Base-by-base conservation (phyloP, 2,797 vertebrate genomes). In the Nasua narica region DNA sequence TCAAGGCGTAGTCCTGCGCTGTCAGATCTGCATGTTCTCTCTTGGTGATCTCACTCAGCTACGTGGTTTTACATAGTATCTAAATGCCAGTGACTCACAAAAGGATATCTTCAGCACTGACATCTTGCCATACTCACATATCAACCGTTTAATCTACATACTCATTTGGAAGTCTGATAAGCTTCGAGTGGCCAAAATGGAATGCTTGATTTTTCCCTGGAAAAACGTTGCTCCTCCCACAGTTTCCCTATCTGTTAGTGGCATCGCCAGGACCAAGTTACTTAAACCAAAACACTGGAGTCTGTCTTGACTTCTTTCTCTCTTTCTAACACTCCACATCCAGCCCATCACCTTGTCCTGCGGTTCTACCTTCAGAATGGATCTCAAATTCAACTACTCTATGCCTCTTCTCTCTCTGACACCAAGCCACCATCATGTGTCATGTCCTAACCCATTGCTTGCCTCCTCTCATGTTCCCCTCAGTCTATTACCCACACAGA, bases 1-100 rank as follows among this genome's bases (percentile, higher is more conserved):
- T 87, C 16, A 72, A 74, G 69, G 69, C 46, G 65, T 60, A 78
- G 35, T 90, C 60, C 69, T 72, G 48, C 60, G 81, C 12, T 40
- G 15, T 83, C 40, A 8, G 56, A 43, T 29, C 29, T 21, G 23
- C 62, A 67, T 5, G 2, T 19, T 78, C 69, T 90, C 32, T 60
- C 48, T 94, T 52, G 23, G 60, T 72, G 69, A 87, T 29, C 62
- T 90, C 84, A 72, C 54, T 84, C 40, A 79, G 65, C 67, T 21
- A 77, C 23, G 8, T 50, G 37, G 60, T 35, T 92, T 90, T 87
- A 92, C 54, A 52, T 27, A 96, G 89, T 78, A 83, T 78, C 40
- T 35, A 43, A 96, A 92, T 94, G 60, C 72, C 86, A 89, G 23
- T 89, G 92, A 87, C 77, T 92, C 85, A 95, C 19, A 81, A 40